These are phyloP conservation scores for Sarcophaga bullata DNA, from an alignment of 1,140 invertebrate species.

Conservation along the genomic window DNA sequence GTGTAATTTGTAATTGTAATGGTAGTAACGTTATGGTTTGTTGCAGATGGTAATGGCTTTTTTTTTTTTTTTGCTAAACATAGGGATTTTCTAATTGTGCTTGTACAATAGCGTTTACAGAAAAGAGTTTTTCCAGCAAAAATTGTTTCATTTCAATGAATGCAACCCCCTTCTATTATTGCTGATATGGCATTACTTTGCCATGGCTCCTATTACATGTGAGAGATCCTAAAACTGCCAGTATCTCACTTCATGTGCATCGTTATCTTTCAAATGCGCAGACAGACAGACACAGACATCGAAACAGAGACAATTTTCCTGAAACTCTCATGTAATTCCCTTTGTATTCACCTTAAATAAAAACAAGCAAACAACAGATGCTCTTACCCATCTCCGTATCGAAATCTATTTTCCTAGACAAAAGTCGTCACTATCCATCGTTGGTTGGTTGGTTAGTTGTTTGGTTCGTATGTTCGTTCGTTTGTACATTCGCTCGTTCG, in stretches of 20 bases:
- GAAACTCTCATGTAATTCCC: neutral
- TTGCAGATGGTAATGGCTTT: slow-evolving; percentile 14
- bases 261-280: neutral
- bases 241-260: neutral
- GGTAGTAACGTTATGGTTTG: neutral
- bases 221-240: neutral
- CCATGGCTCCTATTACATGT: slow-evolving; percentile 16
- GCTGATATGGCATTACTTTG: slow-evolving; percentile 11
- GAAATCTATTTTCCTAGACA: slow-evolving; percentile 5
- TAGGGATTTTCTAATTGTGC: neutral
- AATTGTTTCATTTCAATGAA: neutral
- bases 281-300: neutral
- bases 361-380: neutral
- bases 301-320: slow-evolving; percentile 8
- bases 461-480: too few species aligned
- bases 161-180: neutral
- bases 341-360: too few species aligned
- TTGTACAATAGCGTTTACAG: neutral
- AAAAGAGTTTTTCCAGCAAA: neutral
- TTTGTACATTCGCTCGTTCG: too few species aligned
- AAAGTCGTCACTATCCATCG: too few species aligned
- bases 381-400: neutral
- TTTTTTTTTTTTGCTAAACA: too few species aligned
- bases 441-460: too few species aligned
- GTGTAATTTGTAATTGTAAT: neutral